Evolutionary conservation across 2,888 invertebrate species (phyloP).

Genomic region (Apodemia mormo): DNA sequence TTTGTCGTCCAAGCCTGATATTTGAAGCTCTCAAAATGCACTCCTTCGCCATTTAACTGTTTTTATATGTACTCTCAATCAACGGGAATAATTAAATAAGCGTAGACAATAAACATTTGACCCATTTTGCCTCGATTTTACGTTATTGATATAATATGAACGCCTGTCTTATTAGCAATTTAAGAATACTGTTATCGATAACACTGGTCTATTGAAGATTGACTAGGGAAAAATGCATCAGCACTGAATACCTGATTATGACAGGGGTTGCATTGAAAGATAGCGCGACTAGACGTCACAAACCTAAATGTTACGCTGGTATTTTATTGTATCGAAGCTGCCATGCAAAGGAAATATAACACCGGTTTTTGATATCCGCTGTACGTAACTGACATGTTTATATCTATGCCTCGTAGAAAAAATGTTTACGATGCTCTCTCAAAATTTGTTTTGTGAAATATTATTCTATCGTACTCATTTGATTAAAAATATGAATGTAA

Average conservation of each 20-base stretch:
- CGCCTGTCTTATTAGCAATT: conserved; percentile 14
- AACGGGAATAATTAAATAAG: background rate
- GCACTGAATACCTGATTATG: conserved; percentile 58
- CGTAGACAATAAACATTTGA: no score
- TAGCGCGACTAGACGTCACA: conserved; percentile 42
- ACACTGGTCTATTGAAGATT: conserved; percentile 46
- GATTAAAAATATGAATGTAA: conserved; percentile 3
- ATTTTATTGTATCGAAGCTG: conserved; percentile 35
- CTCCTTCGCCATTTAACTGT: no score
- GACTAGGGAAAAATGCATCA: conserved; percentile 68
- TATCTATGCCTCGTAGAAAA: conserved; percentile 25
- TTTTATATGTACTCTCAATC: background rate
- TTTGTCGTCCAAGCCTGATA: no score
- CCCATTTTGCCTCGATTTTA: background rate
- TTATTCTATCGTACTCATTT: conserved; percentile 7
- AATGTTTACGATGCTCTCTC: conserved; percentile 19
- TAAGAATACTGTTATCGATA: conserved; percentile 14
- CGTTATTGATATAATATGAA: background rate
- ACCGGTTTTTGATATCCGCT: conserved; percentile 32
- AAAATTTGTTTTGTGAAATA: conserved; percentile 3
- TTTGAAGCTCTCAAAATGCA: no score
- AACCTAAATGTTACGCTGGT: conserved; percentile 47
- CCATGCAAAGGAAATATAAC: conserved; percentile 37
- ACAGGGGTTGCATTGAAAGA: conserved; percentile 55
- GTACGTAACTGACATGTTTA: conserved; percentile 41